Base-by-base conservation (phyloP, 2,888 invertebrate genomes). In the Meganola albula region DNA sequence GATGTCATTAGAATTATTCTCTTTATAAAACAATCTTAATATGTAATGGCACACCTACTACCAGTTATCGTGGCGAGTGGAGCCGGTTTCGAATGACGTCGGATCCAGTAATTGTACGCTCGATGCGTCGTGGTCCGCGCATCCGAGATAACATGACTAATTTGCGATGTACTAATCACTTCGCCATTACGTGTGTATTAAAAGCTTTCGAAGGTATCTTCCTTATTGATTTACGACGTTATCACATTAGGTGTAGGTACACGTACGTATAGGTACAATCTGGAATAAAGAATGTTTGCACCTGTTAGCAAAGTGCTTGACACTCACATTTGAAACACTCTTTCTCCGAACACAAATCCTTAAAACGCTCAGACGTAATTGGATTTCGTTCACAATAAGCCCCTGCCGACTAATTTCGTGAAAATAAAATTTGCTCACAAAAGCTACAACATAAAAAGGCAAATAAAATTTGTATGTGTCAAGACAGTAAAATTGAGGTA, bases 381-480 rank as follows among this genome's bases (percentile, higher is more conserved):
- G 64, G 62, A 76, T 72, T 73, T 53, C 57, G 54, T 51, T 68
- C 58, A 69, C 67, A 72, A 66, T 63, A 69, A 69, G 62, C 53
- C 55, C 48, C 56, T 51, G 53, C 49, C 46, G 59, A 56, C 63
- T 68, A 68, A 78, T 75, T 74, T 68, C 44, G 48, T 40, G 58
- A 63, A 69, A 70, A 70, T 67, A 66, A 73, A 77, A 76, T 74
- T 75, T 71, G 65, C 70, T 70, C 61, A 77, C 76, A 74, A 77
- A 58, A 69, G 66, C 62, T 57, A 63, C 58, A 69, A 64, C 56
- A 63, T 53, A 69, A 70, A 73, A 58, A 63, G 59, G 63, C 63
- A 71, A 76, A 76, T 74, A 72, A 76, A 73, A 78, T 73, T 67
- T 70, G 72, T 70, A 73, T 71, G 72, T 82, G 80, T 78, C 79